Conservation (phyloP, 2,888 invertebrate species). For the Agrochola circellaris region DNA sequence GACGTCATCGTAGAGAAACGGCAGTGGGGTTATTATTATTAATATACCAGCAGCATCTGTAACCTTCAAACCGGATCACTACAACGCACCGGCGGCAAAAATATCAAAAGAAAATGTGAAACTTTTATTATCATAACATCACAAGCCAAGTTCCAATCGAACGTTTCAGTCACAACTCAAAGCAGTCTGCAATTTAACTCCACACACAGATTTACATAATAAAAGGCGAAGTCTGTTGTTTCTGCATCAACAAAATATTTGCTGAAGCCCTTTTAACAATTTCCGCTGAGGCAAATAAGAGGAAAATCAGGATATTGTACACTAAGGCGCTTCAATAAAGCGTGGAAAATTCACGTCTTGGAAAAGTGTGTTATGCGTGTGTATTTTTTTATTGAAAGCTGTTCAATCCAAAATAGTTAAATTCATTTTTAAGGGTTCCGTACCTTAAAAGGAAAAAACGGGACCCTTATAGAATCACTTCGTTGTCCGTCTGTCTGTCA, state of each 20-base stretch:
- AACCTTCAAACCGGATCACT: neutral
- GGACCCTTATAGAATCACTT: too few species aligned
- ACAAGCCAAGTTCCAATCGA: conserved; percentile 22
- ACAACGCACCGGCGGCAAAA: neutral
- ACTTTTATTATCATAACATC: conserved; percentile 19
- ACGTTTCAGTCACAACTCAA: conserved; percentile 35
- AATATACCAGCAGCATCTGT: neutral
- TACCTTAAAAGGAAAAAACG: too few species aligned
- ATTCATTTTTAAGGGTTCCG: neutral
- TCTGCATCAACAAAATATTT: conserved; percentile 76
- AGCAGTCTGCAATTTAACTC: conserved; percentile 56
- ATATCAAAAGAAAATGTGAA: neutral
- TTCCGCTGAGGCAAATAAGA: conserved; percentile 67
- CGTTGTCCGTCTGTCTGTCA: too few species aligned
- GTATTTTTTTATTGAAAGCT: neutral
- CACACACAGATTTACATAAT: conserved; percentile 64
- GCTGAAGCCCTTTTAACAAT: conserved; percentile 77
- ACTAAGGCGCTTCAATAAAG: conserved; percentile 34
- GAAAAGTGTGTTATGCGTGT: neutral
- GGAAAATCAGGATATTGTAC: conserved; percentile 56
- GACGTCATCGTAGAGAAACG: too few species aligned
- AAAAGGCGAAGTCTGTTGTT: conserved; percentile 71
- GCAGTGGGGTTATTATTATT: neutral
- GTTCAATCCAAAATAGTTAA: neutral
- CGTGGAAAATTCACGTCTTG: conserved; percentile 12